Base-by-base conservation (phyloP, 2,888 invertebrate species). In the Dicranocentrus wangi region DNA sequence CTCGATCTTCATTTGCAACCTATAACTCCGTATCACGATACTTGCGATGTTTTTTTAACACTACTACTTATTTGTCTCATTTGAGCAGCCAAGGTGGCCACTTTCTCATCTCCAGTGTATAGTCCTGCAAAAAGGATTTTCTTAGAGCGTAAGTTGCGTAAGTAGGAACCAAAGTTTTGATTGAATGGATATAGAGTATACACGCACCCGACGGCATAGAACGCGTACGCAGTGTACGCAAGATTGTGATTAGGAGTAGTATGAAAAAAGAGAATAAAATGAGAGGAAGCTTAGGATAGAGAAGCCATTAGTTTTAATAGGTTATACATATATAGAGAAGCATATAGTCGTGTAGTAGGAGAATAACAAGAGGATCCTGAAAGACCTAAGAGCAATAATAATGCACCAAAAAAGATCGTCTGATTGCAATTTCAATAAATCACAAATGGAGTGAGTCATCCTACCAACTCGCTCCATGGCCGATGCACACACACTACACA, bases 371-470 rank as follows among this genome's bases (percentile, higher is more conserved):
- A 13, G n/a, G 7, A 51, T 51, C 7, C n/a, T 13, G 5, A 8
- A 17, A n/a, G 51, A 13, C 51, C 51, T 51, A 5, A n/a, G 51
- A 51, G 51, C 51, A 51, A 51, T 51, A 51, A 51, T 51, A 51
- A 51, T 51, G 51, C 51, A n/a, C n/a, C n/a, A 51, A 19, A 51
- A 69, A 71, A 82, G 79, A 82, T 82, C 68, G 63, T 66, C 58
- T 77, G 81, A 83, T 84, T 84, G 81, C 81, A 83, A 82, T 82
- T 79, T 82, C 81, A 80, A 84, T 84, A 84, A 84, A 84, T 84
- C 84, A 84, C 84, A 82, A 80, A 82, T 58, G 69, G 61, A 78
- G 70, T 78, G 78, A 78, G 70, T 78, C 78, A 78, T 78, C 78
- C 51, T n/a, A n/a, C n/a, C n/a, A n/a, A n/a, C n/a, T n/a, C n/a